A percentile compares a stretch with the other conserved stretches of the same genome.
Conservation (phyloP, 2,797 vertebrate species). For the Myioborus melanocephalus region DNA sequence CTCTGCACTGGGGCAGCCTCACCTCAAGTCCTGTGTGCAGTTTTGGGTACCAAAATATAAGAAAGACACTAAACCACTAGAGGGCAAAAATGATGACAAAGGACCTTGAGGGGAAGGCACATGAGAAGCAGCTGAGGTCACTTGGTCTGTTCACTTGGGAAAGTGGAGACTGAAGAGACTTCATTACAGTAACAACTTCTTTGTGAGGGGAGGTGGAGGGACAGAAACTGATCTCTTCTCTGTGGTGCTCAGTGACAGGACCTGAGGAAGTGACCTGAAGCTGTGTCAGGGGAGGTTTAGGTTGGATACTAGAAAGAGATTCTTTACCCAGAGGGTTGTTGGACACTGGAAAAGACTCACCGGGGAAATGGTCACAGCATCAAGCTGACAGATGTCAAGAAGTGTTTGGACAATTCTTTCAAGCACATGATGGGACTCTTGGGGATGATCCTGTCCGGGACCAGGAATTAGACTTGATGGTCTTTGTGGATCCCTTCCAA, state of each 20-base stretch:
- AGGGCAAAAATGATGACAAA: too few relatives aligned
- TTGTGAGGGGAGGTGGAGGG: not conserved
- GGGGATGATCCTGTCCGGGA: too few relatives aligned
- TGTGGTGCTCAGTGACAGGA: not conserved
- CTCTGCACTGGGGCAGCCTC: fast-evolving
- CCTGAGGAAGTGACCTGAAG: not conserved
- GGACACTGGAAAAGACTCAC: too few relatives aligned
- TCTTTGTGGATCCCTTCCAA: not conserved
- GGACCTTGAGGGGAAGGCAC: not conserved
- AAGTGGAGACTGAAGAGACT: not conserved
- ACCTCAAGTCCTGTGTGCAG: fast-evolving
- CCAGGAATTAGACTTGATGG: not conserved
- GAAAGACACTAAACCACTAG: not conserved
- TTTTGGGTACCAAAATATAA: not conserved
- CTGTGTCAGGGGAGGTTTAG: not conserved
- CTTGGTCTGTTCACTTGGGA: not conserved
- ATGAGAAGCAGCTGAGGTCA: not conserved
- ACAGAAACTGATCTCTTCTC: not conserved
- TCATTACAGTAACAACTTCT: not conserved
- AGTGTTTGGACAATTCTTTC: not conserved
- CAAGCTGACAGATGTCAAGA: not conserved
- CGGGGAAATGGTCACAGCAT: too few relatives aligned
- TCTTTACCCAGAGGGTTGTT: not conserved
- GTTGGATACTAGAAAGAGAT: too few relatives aligned
- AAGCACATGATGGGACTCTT: not conserved